Evolutionary conservation across 37 sponge, comb jelly and placozoan species (phyloP).

Genomic region (Diacarnus erythraeanus): DNA sequence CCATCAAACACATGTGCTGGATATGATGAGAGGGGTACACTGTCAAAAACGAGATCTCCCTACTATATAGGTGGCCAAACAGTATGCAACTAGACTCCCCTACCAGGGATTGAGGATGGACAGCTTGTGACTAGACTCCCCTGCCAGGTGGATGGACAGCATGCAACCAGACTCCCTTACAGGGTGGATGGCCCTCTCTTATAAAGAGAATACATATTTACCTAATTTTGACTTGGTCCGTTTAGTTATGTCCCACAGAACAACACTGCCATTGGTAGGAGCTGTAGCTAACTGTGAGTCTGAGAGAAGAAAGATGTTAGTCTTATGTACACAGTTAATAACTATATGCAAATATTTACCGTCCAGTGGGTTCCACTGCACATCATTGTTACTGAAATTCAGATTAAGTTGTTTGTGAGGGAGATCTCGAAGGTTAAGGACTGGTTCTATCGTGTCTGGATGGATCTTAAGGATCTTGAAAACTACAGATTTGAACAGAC

Average conservation of each 20-base stretch:
- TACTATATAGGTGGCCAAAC: too few relatives aligned
- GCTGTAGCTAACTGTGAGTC: conserved; percentile 70
- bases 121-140: not conserved
- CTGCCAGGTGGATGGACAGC: too few relatives aligned
- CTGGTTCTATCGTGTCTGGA: conserved; percentile 21
- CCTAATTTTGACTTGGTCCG: conserved; percentile 46
- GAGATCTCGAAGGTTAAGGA: conserved; percentile 44
- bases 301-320: conserved; percentile 3
- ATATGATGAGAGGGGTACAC: not conserved
- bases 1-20: conserved; percentile 76
- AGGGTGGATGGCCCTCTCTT: too few relatives aligned
- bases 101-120: too few relatives aligned
- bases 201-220: conserved; percentile 14
- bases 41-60: too few relatives aligned
- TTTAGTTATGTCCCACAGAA: conserved; percentile 77
- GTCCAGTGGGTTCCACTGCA: conserved; percentile 77
- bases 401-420: conserved; percentile 67
- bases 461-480: conserved; percentile 41
- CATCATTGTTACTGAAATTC: conserved; percentile 71
- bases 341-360: conserved; percentile 60
- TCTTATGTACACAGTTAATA: conserved; percentile 2
- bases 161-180: not conserved
- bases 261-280: conserved; percentile 79
- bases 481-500: too few relatives aligned
- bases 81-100: not conserved